Conservation (phyloP, 2,888 invertebrate species). For the Bellardia bayeri region DNA sequence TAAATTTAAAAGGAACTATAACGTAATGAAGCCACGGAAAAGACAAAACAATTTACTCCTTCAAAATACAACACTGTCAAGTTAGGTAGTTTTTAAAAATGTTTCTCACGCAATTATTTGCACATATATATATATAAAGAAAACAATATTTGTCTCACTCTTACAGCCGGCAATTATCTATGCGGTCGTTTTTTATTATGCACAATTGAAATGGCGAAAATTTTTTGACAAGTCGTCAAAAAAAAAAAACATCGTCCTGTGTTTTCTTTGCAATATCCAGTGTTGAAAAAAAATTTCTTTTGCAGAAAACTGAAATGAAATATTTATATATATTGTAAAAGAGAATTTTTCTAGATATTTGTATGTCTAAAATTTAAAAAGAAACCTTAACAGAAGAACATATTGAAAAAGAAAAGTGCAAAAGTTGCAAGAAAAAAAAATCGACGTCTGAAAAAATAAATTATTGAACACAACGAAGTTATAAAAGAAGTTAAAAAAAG, state of each 20-base stretch:
- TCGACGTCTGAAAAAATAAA: slow-evolving; percentile 48
- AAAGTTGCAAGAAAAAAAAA: slow-evolving; percentile 31
- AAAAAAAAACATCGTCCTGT: slow-evolving; percentile 50
- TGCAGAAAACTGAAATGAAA: slow-evolving; percentile 51
- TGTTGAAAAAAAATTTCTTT: slow-evolving; percentile 45
- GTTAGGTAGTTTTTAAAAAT: slow-evolving; percentile 5
- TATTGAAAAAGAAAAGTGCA: slow-evolving; percentile 24
- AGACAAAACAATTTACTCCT: slow-evolving; percentile 27
- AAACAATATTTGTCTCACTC: slow-evolving; percentile 52
- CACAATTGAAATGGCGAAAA: slow-evolving; percentile 73
- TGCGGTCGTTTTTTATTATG: slow-evolving; percentile 59
- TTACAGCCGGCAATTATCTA: slow-evolving; percentile 19
- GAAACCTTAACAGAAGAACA: slow-evolving; percentile 27
- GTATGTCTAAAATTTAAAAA: slow-evolving; percentile 38
- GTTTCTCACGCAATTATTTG: slow-evolving; percentile 58
- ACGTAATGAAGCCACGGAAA: not conserved
- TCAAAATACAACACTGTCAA: slow-evolving; percentile 49
- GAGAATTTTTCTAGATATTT: slow-evolving; percentile 7
- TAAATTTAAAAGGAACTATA: not conserved
- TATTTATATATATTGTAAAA: not conserved
- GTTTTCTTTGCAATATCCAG: slow-evolving; percentile 54
- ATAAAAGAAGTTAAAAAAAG: slow-evolving; percentile 16
- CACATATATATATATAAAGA: slow-evolving; percentile 34
- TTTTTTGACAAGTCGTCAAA: slow-evolving; percentile 73
- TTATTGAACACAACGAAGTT: slow-evolving; percentile 37